Evolutionary conservation across 92 coral and sea anemone species (phyloP), one percentile per base, ranked within the genome.

Genomic region (Epizoanthus ramosus): DNA sequence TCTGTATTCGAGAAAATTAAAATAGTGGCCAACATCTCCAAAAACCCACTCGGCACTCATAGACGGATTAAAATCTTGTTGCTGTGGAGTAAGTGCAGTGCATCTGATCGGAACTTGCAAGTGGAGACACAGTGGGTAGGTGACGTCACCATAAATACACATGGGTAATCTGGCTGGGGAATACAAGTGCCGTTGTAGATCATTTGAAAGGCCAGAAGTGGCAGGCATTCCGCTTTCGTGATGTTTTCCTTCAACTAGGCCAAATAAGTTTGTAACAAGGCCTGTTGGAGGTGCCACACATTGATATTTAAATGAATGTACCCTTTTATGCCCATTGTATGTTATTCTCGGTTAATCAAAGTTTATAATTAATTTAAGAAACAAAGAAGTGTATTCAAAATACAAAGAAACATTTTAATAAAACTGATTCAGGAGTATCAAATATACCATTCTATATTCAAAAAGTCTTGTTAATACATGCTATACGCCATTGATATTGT

Each of bases 41-140:
- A n/a, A n/a, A n/a, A n/a, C n/a, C n/a, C n/a, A n/a, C n/a, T n/a
- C n/a, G n/a, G n/a, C n/a, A n/a, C n/a, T n/a, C n/a, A n/a, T n/a
- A n/a, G n/a, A n/a, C n/a, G n/a, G n/a, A n/a, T n/a, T n/a, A n/a
- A n/a, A n/a, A n/a, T n/a, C n/a, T n/a, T n/a, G n/a, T n/a, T n/a
- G n/a, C n/a, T n/a, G n/a, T n/a, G n/a, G n/a, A n/a, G n/a, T n/a
- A n/a, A n/a, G n/a, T n/a, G n/a, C n/a, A n/a, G n/a, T n/a, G n/a
- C n/a, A n/a, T n/a, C n/a, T n/a, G n/a, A n/a, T n/a, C 14, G 86
- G 86, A 12, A 23, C 74, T 83, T 83, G 86, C 54, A 83, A 73
- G 31, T 83, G 80, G 35, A 57, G 69, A 31, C 86, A 50, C 52
- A 79, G 18, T 5, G 83, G 83, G 43, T 79, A 79, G 10, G 83